These are phyloP conservation scores for Nomada ferruginata DNA, from an alignment of 2,888 invertebrate genomes.

Conservation along the genomic window DNA sequence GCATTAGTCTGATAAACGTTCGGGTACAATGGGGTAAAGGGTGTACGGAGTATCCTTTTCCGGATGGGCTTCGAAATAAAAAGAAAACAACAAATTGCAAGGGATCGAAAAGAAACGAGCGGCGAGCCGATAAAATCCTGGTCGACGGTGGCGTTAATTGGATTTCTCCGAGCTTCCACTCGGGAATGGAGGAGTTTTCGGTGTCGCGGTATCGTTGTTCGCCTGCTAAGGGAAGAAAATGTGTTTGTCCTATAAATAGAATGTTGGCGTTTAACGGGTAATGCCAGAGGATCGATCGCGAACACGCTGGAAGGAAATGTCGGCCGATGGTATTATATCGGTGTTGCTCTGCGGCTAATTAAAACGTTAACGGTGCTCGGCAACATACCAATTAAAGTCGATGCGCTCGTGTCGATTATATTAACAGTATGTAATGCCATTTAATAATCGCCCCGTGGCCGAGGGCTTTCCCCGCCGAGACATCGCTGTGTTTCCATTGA, in stretches of 20 bases:
- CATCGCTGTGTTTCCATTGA: background rate
- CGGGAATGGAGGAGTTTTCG: too few species aligned
- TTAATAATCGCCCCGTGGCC: conserved; percentile 46
- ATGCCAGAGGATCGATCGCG: conserved; percentile 54
- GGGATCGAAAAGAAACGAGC: too few species aligned
- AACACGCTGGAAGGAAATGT: conserved; percentile 45
- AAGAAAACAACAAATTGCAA: too few species aligned
- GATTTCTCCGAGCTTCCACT: too few species aligned
- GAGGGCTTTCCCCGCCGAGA: background rate
- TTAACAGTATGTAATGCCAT: conserved; percentile 47
- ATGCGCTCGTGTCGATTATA: conserved; percentile 53
- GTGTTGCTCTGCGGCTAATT: conserved; percentile 52
- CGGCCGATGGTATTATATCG: conserved; percentile 40
- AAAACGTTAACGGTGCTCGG: conserved; percentile 58
- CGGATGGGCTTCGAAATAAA: too few species aligned
- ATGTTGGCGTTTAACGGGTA: conserved; percentile 43
- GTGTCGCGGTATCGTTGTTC: too few species aligned
- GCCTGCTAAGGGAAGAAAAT: conserved; percentile 9
- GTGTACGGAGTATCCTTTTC: too few species aligned
- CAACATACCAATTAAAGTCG: conserved; percentile 56
- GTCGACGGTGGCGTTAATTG: too few species aligned
- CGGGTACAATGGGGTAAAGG: too few species aligned
- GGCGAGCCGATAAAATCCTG: too few species aligned
- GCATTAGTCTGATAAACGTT: too few species aligned
- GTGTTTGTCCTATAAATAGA: conserved; percentile 47